Evolutionary conservation across 2,797 vertebrate genomes (phyloP).

Genomic region (Atherinosoma microstoma): DNA sequence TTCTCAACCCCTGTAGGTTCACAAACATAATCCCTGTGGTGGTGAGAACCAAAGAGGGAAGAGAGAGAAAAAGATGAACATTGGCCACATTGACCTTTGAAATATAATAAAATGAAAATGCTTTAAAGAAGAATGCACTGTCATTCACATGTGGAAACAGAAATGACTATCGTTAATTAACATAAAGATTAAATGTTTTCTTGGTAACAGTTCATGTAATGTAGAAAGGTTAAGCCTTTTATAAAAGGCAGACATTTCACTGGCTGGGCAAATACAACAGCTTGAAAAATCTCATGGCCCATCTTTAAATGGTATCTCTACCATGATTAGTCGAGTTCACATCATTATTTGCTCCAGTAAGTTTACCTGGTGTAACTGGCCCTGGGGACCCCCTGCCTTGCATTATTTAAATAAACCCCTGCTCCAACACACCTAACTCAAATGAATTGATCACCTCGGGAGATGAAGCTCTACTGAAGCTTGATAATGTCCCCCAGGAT

Average conservation of each 20-base stretch:
- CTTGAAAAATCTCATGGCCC: background rate
- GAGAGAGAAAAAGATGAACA: slow-evolving; percentile 31
- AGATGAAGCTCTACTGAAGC: background rate
- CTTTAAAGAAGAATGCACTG: background rate
- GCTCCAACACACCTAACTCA: background rate
- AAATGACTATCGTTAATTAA: background rate
- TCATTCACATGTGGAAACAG: background rate
- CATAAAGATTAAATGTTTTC: background rate
- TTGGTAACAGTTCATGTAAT: background rate
- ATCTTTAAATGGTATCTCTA: background rate
- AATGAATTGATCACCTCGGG: background rate
- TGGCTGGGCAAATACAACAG: background rate
- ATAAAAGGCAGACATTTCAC: background rate
- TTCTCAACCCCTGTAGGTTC: slow-evolving; percentile 97
- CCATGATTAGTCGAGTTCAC: background rate
- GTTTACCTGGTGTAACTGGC: background rate
- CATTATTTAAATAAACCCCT: slow-evolving; percentile 1
- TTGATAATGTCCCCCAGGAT: background rate
- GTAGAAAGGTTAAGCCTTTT: background rate
- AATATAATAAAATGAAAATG: slow-evolving; percentile 8
- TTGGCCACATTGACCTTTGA: slow-evolving; percentile 46
- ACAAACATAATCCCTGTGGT: slow-evolving; percentile 46
- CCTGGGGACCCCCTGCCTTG: background rate
- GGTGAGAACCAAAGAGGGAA: slow-evolving; percentile 57
- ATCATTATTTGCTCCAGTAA: background rate